Conservation (phyloP, 2,113 vertebrate species). For the Grallaria varia region DNA sequence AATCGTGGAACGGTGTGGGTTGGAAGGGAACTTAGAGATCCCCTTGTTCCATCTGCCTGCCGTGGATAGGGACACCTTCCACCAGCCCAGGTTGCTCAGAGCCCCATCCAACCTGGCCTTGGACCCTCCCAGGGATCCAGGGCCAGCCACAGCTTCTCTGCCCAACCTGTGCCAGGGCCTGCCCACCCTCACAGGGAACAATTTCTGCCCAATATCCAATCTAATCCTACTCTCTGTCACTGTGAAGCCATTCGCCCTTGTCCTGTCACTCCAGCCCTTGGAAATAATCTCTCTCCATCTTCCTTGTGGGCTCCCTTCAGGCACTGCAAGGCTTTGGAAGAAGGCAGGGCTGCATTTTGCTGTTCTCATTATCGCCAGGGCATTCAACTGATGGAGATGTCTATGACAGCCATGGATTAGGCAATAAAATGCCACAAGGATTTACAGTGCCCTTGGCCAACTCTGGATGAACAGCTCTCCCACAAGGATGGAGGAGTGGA, state of each 20-base stretch:
- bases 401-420: neutral
- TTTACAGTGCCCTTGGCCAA: neutral
- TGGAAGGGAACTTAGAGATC: neutral
- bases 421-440: neutral
- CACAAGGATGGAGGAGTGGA: neutral
- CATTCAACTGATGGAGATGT: neutral
- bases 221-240: neutral
- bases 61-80: neutral
- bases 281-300: neutral
- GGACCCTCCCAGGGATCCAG: neutral
- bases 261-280: neutral
- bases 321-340: neutral
- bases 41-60: neutral
- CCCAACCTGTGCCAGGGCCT: neutral
- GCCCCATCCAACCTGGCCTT: neutral
- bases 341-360: neutral
- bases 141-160: neutral
- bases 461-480: neutral
- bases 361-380: neutral
- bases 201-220: neutral
- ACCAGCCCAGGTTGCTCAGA: neutral
- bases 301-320: neutral
- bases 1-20: too few relatives aligned
- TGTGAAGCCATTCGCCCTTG: neutral
- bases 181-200: rapidly evolving